Base-by-base conservation (phyloP, 2,113 vertebrate species). In the Genyomyrus donnyi region DNA sequence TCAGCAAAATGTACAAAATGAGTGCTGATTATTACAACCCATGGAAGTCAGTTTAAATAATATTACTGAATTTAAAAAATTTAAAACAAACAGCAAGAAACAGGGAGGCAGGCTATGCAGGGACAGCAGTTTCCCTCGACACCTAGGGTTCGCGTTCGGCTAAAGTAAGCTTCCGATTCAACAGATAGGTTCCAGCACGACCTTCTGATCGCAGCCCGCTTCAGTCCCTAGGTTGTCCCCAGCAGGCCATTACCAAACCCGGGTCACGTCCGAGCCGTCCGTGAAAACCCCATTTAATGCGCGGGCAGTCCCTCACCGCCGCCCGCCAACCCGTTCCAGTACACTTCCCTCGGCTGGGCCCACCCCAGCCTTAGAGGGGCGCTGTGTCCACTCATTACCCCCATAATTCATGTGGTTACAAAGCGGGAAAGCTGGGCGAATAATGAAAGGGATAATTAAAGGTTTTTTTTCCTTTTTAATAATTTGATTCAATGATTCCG, bases 371-470 rank as follows among this genome's bases (percentile, higher is more conserved):
- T 85, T n/a, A 46, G 45, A 3, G 86, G 42, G 85, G 58, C 35
- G 50, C 89, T 53, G 19, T 90, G 58, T 91, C 24, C 74, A 87
- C 91, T 93, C 92, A 93, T 93, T 93, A 93, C 88, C 92, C 91
- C 52, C 87, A 89, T 92, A 92, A 93, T 92, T 92, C 92, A 91
- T 92, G 91, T 90, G 88, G 91, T 90, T 92, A 92, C 91, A 88
- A 92, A 94, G 93, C 90, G 92, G 91, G 92, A 91, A 92, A 93
- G 94, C 93, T 93, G 93, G 90, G 92, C 93, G 94, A 96, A 96
- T 95, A 96, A 96, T 96, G 95, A 96, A 95, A 95, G 91, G 94
- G 94, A 95, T 96, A 96, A 96, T 96, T 96, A 96, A 94, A 93
- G 93, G 93, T 93, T 96, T 95, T 96, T 93, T 96, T 95, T 93